phyloP scores from a whole-genome alignment of 2,888 invertebrate species.

The Hecatera dysodea region DNA sequence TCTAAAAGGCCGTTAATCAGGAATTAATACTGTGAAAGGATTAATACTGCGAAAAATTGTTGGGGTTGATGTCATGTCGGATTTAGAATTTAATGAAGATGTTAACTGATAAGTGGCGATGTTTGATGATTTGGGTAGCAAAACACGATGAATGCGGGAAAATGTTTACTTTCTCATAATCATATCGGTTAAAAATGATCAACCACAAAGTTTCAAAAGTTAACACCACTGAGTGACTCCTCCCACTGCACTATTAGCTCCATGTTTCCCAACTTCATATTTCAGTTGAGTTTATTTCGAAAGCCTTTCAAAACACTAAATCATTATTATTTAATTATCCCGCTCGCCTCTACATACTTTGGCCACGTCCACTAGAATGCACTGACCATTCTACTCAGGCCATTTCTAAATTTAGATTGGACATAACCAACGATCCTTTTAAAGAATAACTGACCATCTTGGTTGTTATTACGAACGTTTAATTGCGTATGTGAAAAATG shows the following conservation, averaged over 20 bases:
- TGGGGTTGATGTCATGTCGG: too few relatives aligned
- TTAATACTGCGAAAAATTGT: background rate
- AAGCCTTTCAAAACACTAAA: conserved; percentile 26
- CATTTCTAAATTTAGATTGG: conserved; percentile 84
- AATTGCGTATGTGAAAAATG: conserved; percentile 67
- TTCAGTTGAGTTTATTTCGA: conserved; percentile 12
- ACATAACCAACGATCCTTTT: conserved; percentile 81
- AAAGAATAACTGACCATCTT: conserved; percentile 76
- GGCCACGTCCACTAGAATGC: conserved; percentile 69
- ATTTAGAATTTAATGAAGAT: background rate
- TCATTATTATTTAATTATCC: conserved; percentile 42
- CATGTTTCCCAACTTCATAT: conserved; percentile 32
- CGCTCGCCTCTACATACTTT: conserved; percentile 48
- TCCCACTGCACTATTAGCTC: conserved; percentile 6
- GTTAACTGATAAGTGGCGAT: too few relatives aligned
- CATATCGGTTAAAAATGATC: background rate
- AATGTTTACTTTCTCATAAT: background rate
- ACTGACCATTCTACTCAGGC: conserved; percentile 72
- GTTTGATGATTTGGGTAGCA: background rate
- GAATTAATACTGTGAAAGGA: background rate
- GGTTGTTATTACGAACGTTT: conserved; percentile 72
- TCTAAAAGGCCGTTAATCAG: background rate
- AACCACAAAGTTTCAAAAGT: conserved; percentile 18
- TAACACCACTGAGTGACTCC: conserved; percentile 1
- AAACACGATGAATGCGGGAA: too few relatives aligned